Base-by-base conservation (phyloP, 1,140 invertebrate species). In the Megathymus violae region DNA sequence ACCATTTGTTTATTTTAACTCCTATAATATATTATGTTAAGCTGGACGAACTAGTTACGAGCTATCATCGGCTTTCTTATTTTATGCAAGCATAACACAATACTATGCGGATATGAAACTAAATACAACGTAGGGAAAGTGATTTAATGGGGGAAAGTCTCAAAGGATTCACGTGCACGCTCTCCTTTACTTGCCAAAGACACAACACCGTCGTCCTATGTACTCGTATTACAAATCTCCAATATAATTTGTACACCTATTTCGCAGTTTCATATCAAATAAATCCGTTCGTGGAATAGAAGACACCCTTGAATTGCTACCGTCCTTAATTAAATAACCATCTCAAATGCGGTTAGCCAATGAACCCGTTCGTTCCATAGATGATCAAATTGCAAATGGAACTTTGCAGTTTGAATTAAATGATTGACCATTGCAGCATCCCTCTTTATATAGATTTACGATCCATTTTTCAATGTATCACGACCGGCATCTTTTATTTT, bases 71-170 rank as follows among this genome's bases (percentile, higher is more conserved):
- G 44, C 52, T 48, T 47, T 66, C 43, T 51, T 52, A 69, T 65
- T 68, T 64, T 69, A 63, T 71, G 67, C 63, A 74, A 66, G 47
- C 62, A 63, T 46, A 62, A 19, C 59, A 62, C 69, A 74, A 52
- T 64, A 62, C 60, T 60, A 65, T 51, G 51, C 67, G 70, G 48
- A 71, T 72, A 62, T 67, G 65, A 60, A 71, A 69, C 69, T 75
- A 70, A 80, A 58, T 58, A 58, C 52, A 58, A 80, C 65, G 69
- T 51, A 71, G 78, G 74, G 87, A 88, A 89, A 89, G 87, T 87
- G 85, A 89, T 85, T 89, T 85, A 83, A 88, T 87, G 73, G 75
- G 82, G 80, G 82, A 89, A 90, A 88, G 82, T 86, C 66, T 82
- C 73, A 43, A 83, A 89, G 87, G 87, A 88, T 86, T 83, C 74